These are phyloP conservation scores for Venusia cambrica DNA, from an alignment of 2,888 invertebrate genomes.

Conservation along the genomic window DNA sequence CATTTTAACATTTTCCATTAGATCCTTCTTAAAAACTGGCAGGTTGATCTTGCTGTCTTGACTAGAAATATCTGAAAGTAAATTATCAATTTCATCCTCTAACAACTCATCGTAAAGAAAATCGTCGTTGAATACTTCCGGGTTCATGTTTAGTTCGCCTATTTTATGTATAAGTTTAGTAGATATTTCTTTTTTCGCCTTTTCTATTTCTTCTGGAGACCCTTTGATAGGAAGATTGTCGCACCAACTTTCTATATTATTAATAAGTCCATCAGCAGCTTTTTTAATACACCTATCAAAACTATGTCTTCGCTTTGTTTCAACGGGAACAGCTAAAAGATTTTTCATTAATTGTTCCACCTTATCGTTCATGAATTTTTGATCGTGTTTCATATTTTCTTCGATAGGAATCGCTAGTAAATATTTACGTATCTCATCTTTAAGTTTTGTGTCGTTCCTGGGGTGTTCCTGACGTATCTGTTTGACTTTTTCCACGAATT, in stretches of 20 bases:
- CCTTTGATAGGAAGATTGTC: constrained; percentile 36
- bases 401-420: constrained; percentile 28
- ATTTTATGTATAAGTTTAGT: constrained; percentile 42
- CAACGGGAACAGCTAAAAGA: constrained; percentile 7
- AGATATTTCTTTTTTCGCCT: constrained; percentile 31
- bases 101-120: constrained; percentile 44
- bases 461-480: constrained; percentile 8
- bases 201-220: constrained; percentile 30
- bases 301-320: background rate
- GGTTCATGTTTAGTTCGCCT: constrained; percentile 47
- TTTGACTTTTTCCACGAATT: constrained; percentile 4
- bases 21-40: constrained; percentile 32
- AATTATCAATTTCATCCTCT: constrained; percentile 42
- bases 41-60: constrained; percentile 29
- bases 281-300: constrained; percentile 23
- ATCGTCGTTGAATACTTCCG: constrained; percentile 46
- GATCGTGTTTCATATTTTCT: constrained; percentile 12
- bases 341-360: constrained; percentile 19
- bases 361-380: constrained; percentile 11
- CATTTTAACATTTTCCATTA: constrained; percentile 38
- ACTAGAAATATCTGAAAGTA: constrained; percentile 28
- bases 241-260: constrained; percentile 40
- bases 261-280: constrained; percentile 35
- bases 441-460: constrained; percentile 13
- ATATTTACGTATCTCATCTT: constrained; percentile 13